Base-by-base conservation (phyloP, 35 echinoderm and acorn worm genomes). In the Chiridota heheva region DNA sequence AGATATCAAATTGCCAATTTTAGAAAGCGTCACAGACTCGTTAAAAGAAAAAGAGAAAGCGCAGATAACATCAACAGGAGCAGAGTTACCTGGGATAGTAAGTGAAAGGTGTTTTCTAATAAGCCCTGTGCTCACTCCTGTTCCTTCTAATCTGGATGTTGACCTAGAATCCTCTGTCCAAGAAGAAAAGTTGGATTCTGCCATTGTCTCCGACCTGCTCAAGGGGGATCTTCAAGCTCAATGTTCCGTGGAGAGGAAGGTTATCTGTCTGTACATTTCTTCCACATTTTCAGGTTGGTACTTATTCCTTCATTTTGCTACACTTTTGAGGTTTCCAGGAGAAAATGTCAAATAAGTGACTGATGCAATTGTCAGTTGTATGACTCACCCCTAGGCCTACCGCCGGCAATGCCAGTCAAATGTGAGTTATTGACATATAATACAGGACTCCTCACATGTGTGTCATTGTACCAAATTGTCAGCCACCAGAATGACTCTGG, bases 221-320 rank as follows among this genome's bases (percentile, higher is more conserved):
- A 46, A 83, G 48, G 86, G 90, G 24, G 32, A 64, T 4, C 27
- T 93, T n/a, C 61, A 83, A 51, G 59, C 70, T 1, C 29, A 72
- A 1, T 82, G 86, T 18, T 48, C 77, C 25, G 31, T 86, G 15
- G 60, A 74, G 29, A 76, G 40, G 36, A 93, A 57, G 25, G 76
- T 88, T 41, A 60, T 93, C 12, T 41, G 48, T 13, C 29, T 93
- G 25, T 93, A 88, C 49, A 62, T 93, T 5, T 88, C 84, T 5
- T 88, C 85, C 4, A 77, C 57, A 15, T 76, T 92, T 38, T 60
- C 77, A 42, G 90, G 90, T 93, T 70, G 80, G 72, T 18, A 47
- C 15, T 22, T 69, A 5, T 1, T 13, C 59, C 10, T 6, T 69
- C 10, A 7, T 68, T 71, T 26, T 34, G 13, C 3, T 16, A 31